Evolutionary conservation across 2,113 vertebrate species (phyloP).

Genomic region (Myotis brandtii): DNA sequence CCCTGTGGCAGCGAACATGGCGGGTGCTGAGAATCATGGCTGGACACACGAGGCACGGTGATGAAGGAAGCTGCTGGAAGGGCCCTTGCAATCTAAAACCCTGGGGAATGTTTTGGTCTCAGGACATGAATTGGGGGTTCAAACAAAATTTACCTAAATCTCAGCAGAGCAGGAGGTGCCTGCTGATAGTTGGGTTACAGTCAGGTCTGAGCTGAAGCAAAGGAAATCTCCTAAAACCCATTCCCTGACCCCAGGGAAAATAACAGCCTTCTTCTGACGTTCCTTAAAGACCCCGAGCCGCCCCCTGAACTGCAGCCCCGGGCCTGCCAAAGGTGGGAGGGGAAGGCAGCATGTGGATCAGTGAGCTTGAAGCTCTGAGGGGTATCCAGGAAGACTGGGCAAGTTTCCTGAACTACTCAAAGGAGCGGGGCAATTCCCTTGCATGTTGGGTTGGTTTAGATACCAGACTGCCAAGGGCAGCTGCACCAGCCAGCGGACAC

Average conservation of each 20-base stretch:
- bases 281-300: neutral
- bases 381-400: neutral
- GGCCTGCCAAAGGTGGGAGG: neutral
- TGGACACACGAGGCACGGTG: neutral
- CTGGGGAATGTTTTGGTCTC: neutral
- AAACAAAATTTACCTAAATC: neutral
- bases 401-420: neutral
- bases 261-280: neutral
- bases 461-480: neutral
- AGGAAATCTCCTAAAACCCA: neutral
- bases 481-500: neutral
- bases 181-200: neutral
- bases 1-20: rapidly evolving
- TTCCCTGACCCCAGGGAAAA: neutral
- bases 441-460: neutral
- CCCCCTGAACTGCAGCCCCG: neutral
- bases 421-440: neutral
- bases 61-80: neutral
- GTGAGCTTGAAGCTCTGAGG: neutral
- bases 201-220: neutral
- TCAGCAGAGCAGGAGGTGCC: neutral
- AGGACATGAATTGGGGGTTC: neutral
- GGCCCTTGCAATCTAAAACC: neutral
- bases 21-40: neutral
- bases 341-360: rapidly evolving